Evolutionary conservation across 2,888 invertebrate genomes (phyloP).

Genomic region (Agrotis exclamationis): DNA sequence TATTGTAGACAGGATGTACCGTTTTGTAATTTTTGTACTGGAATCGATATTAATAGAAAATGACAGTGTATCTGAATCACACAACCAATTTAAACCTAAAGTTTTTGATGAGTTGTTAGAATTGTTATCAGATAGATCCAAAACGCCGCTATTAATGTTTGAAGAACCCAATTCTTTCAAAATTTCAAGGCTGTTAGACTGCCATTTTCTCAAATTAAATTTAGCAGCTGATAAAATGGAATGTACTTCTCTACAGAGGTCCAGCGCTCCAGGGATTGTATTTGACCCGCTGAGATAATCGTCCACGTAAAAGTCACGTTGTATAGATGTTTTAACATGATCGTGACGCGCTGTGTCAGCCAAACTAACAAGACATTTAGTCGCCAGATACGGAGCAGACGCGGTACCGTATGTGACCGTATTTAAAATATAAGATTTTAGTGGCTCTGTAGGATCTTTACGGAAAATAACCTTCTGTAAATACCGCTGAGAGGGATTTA

Average conservation of each 20-base stretch:
- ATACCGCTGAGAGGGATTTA: constrained; percentile 13
- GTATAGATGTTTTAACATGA: background rate
- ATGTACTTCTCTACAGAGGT: background rate
- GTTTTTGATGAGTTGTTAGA: no score
- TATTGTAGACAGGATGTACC: background rate
- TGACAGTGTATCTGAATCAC: no score
- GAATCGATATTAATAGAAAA: no score
- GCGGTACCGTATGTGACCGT: constrained; percentile 15
- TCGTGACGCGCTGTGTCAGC: background rate
- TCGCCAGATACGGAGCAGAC: constrained; percentile 26
- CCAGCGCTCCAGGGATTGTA: background rate
- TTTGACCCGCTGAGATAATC: constrained; percentile 9
- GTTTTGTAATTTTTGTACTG: background rate
- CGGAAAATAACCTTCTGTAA: constrained; percentile 25
- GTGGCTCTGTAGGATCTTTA: constrained; percentile 8
- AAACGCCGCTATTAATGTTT: no score
- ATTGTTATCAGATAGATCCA: no score
- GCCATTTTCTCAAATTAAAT: no score
- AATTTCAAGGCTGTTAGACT: no score
- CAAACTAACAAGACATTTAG: constrained; percentile 30
- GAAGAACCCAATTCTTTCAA: no score
- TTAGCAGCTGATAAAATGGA: no score
- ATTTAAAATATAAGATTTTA: no score
- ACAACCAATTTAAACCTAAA: no score
- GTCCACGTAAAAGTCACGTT: constrained; percentile 19